These are phyloP conservation scores for Diaperis boleti DNA, from an alignment of 2,888 invertebrate genomes.

Conservation along the genomic window DNA sequence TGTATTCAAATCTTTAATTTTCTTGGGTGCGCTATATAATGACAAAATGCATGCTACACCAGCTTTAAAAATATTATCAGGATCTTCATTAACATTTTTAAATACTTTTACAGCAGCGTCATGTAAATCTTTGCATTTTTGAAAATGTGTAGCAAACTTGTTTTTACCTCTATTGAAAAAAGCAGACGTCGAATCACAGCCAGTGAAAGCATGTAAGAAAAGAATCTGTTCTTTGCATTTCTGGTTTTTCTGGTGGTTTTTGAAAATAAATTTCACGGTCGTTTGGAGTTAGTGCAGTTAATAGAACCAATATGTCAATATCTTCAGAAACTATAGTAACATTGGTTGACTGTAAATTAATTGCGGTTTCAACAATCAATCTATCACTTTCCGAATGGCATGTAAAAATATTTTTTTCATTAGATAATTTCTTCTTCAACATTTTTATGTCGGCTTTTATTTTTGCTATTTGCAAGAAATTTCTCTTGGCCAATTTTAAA, in stretches of 20 bases:
- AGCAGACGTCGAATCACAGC: not conserved
- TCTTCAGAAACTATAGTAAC: not conserved
- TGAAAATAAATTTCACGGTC: not conserved
- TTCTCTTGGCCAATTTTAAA: too few species aligned
- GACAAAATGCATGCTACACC: slow-evolving; percentile 24
- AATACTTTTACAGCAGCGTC: slow-evolving; percentile 14
- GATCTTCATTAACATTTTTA: slow-evolving; percentile 5
- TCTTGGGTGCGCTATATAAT: slow-evolving; percentile 22
- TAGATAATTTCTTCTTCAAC: too few species aligned
- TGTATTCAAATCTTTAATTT: slow-evolving; percentile 31
- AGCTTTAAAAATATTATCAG: not conserved
- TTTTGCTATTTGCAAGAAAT: too few species aligned
- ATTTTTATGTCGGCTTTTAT: too few species aligned
- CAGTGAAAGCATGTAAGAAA: slow-evolving; percentile 17
- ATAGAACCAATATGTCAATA: not conserved
- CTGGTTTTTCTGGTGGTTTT: not conserved
- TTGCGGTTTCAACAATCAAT: too few species aligned
- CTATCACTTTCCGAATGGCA: too few species aligned
- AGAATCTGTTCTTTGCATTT: not conserved
- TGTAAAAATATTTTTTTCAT: too few species aligned
- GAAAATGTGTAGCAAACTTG: not conserved
- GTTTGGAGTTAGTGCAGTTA: not conserved
- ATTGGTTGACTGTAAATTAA: not conserved
- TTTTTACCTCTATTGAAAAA: slow-evolving; percentile 5
- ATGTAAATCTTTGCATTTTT: slow-evolving; percentile 5